These are phyloP conservation scores for Ciconia boyciana DNA, from an alignment of 2,113 vertebrate species.

Conservation along the genomic window DNA sequence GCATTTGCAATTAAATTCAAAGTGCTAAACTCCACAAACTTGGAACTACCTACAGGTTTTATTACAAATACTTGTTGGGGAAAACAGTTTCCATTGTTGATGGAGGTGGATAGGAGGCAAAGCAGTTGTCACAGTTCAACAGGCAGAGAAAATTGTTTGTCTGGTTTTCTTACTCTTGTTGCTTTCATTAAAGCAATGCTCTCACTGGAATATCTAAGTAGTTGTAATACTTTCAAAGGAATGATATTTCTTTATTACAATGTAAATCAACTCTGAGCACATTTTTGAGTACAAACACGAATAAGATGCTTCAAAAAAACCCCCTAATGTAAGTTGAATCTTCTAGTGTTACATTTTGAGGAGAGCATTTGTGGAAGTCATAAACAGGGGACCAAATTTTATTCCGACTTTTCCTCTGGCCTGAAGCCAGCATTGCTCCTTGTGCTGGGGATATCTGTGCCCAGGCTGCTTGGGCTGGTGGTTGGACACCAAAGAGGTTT, in stretches of 20 bases:
- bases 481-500: background rate
- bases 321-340: background rate
- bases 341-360: background rate
- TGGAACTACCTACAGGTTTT: background rate
- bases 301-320: background rate
- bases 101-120: background rate
- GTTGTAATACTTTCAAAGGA: background rate
- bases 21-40: background rate
- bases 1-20: background rate
- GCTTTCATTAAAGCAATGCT: background rate
- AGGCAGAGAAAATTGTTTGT: background rate
- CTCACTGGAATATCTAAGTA: background rate
- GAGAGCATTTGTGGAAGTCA: accelerated
- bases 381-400: background rate
- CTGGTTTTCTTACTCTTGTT: background rate
- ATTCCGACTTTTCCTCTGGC: background rate
- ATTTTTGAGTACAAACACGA: background rate
- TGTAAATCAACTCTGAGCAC: background rate
- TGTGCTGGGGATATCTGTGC: accelerated
- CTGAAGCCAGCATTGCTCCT: background rate
- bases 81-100: background rate
- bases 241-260: background rate
- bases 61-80: background rate
- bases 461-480: background rate
- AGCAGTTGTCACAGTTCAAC: background rate